These are phyloP conservation scores for Pangasius djambal DNA, from an alignment of 2,797 vertebrate genomes.

Conservation along the genomic window DNA sequence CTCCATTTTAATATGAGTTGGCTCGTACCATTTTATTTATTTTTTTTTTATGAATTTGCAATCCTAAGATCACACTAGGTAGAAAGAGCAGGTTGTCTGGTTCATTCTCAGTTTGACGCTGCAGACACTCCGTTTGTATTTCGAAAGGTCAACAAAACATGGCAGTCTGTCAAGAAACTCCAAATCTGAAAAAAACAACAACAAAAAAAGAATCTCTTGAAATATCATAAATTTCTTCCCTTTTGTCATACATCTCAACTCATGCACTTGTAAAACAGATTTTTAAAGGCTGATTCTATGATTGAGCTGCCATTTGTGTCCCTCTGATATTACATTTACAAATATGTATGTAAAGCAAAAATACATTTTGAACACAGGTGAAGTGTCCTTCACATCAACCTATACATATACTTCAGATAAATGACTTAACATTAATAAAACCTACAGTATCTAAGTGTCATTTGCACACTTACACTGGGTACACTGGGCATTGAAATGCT, in stretches of 20 bases:
- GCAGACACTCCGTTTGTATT: conserved; percentile 12
- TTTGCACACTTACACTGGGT: no score
- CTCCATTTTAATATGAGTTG: not conserved
- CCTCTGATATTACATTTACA: not conserved
- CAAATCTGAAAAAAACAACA: not conserved
- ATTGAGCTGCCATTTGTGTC: not conserved
- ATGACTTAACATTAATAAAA: not conserved
- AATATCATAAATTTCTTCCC: not conserved
- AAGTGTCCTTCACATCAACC: not conserved
- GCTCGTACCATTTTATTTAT: not conserved
- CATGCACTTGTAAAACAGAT: not conserved
- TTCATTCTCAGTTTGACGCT: conserved; percentile 27
- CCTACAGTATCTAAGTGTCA: not conserved
- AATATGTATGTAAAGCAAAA: not conserved
- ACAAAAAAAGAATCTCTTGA: not conserved
- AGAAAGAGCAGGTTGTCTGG: conserved; percentile 1
- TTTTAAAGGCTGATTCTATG: not conserved
- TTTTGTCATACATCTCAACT: not conserved
- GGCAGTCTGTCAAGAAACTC: conserved; percentile 23
- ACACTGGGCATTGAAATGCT: no score
- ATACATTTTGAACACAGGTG: not conserved
- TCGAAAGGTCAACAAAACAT: conserved; percentile 53
- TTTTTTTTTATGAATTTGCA: not conserved
- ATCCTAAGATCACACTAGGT: not conserved
- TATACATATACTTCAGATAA: not conserved